Base-by-base conservation (phyloP, 2,797 vertebrate species). In the Rostrhamus sociabilis region DNA sequence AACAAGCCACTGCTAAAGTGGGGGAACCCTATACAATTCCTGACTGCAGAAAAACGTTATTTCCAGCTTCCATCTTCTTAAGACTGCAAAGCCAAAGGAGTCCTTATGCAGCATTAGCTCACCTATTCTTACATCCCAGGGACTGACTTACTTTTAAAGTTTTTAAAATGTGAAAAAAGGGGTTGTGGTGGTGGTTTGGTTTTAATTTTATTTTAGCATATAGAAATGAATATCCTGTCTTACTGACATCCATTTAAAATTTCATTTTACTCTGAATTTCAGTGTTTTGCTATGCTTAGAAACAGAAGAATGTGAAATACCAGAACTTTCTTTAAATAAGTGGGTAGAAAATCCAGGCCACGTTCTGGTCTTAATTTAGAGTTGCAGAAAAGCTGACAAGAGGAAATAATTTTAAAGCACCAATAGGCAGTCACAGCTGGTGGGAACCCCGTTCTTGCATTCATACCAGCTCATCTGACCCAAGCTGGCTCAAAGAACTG, bases 141-240 rank as follows among this genome's bases (percentile, higher is more conserved):
- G 4, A 29, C 10, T 85, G n/a, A 40, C 9, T 63, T 32, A 53
- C 4, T 66, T 74, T 38, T 22, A 15, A 59, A 56, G 5, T 43
- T 79, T 72, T 76, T 26, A 10, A 76, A 62, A 42, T 55, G 5
- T 8, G 8, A 3, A 5, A 31, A 50, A 36, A 17, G 5, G 15
- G 6, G 7, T 52, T 3, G 11, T 52, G 16, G 12, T 7, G 2
- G 8, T 17, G 1, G 5, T 29, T 58, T n/a, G 4, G 0, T 1
- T 62, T 43, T 34, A 14, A 7, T 56, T 85, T 78, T 47, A 36
- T 79, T 55, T 92, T 63, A 45, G 2, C 1, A 22, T 34, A 15
- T 11, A 62, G 38, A 74, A 91, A 78, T 38, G 7, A 72, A 21
- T 71, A 78, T 15, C 12, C 4, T 79, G 3, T 75, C 32, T 68